Evolutionary conservation across 2,113 vertebrate species (phyloP), one percentile per base, ranked within the genome.

Genomic region (Aythya baeri): DNA sequence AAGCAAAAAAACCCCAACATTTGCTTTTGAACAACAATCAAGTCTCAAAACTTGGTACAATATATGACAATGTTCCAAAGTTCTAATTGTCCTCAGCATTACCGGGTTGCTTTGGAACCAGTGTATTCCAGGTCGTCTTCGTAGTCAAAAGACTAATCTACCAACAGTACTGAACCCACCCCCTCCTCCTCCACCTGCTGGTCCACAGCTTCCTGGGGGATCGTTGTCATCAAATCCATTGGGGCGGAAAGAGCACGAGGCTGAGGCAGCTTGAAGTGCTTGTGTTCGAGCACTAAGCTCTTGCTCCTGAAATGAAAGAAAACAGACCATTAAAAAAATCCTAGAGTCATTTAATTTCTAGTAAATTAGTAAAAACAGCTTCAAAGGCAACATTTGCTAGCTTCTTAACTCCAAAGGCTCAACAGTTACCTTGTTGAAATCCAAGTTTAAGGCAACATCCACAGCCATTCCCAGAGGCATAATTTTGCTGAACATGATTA

Each of bases 191-290:
- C 99, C 99, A 27, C 99, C 99, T 57, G 99, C 98, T 22, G 99
- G 99, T 29, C 99, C 99, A 67, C 99, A 99, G 86, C 99, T 99
- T 92, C 99, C 99, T 0, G 99, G 99, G 54, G 99, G 99, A 88
- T 99, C 99, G 21, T 99, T 99, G 98, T 99, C 99, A 95, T 99
- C 99, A 89, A 99, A 99, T 94, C 99, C 99, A 84, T 99, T 98
- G 96, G 99, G 99, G 81, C 99, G 98, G 97, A 99, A 99, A 13
- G 99, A 99, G 95, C 99, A 99, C 1, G 99, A 99, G 67, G 99
- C 98, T 22, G 99, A 99, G 34, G 99, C 98, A 14, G 99, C 98
- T 98, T 99, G 99, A 15, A 99, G 98, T 38, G 99, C 99, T 79
- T 99, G 99, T 78, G 99, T 98, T 85, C 99, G 98, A 95, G 99